Percentiles rank a stretch among this genome's conserved stretches.
These are phyloP conservation scores for Chrysina gloriosa DNA, from an alignment of 2,888 invertebrate genomes.

Conservation along the genomic window DNA sequence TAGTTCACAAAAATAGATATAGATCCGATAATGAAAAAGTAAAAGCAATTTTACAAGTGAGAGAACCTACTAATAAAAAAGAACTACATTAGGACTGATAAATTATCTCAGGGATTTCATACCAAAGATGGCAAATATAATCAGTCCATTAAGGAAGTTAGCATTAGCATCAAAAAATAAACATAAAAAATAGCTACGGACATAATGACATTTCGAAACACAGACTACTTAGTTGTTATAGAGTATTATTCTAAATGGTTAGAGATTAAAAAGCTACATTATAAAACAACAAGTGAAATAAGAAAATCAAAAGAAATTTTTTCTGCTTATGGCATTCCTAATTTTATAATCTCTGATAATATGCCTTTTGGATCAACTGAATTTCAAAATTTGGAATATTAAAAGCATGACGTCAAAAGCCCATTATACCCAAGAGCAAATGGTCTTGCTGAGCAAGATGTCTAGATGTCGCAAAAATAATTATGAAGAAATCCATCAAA, in stretches of 20 bases:
- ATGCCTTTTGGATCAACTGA: too few relatives aligned
- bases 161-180: too few relatives aligned
- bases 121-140: conserved; percentile 45
- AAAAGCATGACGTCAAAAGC: not conserved
- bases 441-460: too few relatives aligned
- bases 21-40: conserved; percentile 41
- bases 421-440: too few relatives aligned
- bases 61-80: conserved; percentile 44
- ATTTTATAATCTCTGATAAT: too few relatives aligned
- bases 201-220: not conserved
- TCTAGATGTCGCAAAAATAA: too few relatives aligned
- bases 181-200: not conserved
- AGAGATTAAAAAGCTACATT: not conserved
- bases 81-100: conserved; percentile 45
- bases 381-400: not conserved
- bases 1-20: conserved; percentile 51
- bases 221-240: not conserved
- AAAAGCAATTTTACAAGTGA: conserved; percentile 42
- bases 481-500: too few relatives aligned
- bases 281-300: not conserved
- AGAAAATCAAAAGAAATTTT: too few relatives aligned
- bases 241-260: not conserved
- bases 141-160: conserved; percentile 8
- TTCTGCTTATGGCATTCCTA: too few relatives aligned
- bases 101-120: conserved; percentile 47